Evolutionary conservation across 2,113 vertebrate genomes (phyloP).

Genomic region (Syngnathus scovelli): DNA sequence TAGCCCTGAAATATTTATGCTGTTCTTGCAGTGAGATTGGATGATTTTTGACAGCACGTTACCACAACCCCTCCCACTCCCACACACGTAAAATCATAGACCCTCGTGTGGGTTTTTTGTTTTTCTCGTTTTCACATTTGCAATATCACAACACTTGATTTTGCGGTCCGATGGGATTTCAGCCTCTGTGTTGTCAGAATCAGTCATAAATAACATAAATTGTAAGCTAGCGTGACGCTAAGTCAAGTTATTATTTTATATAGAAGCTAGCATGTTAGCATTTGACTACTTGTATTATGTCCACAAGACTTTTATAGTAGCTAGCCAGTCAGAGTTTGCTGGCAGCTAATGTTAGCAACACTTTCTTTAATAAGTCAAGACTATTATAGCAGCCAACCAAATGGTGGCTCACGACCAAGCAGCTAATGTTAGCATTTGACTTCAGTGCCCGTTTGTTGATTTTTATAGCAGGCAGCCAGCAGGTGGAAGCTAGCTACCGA

Average conservation of each 20-base stretch:
- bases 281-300: no score
- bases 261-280: no score
- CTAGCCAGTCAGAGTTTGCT: background rate
- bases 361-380: background rate
- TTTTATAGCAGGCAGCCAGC: background rate
- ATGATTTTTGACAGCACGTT: slow-evolving; percentile 50
- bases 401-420: background rate
- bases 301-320: background rate
- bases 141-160: background rate
- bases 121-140: background rate
- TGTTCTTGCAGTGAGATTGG: slow-evolving; percentile 42
- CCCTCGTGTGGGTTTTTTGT: background rate
- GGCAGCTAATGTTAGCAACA: background rate
- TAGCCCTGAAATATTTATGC: slow-evolving; percentile 56
- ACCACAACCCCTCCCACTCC: slow-evolving; percentile 3
- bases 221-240: background rate
- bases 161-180: background rate
- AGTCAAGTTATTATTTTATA: no score
- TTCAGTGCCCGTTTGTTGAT: background rate
- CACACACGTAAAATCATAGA: background rate
- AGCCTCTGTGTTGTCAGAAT: background rate
- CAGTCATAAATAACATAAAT: no score
- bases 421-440: background rate
- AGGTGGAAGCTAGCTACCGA: background rate
- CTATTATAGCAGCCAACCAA: background rate